These are phyloP conservation scores for Corbicula japonica DNA, from an alignment of 2,888 invertebrate genomes.

Conservation along the genomic window DNA sequence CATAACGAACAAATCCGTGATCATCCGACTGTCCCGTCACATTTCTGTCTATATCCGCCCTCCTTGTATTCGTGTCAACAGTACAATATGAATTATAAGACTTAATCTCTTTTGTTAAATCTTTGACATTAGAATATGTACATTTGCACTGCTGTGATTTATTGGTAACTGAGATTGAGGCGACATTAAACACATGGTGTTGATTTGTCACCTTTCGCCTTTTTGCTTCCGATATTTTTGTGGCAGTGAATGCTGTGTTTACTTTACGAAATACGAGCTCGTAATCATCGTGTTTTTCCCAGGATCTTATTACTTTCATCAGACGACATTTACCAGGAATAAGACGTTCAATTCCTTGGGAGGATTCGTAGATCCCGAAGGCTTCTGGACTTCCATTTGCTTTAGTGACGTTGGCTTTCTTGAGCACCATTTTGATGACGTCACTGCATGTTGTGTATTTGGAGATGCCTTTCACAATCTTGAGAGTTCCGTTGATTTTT, in stretches of 20 bases:
- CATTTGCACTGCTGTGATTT: neutral
- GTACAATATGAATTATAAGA: no score
- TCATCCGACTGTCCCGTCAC: slow-evolving; percentile 35
- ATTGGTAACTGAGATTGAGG: neutral
- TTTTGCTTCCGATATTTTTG: slow-evolving; percentile 61
- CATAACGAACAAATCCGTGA: neutral
- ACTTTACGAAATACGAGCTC: slow-evolving; percentile 56
- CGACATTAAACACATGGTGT: neutral
- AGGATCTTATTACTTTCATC: slow-evolving; percentile 55
- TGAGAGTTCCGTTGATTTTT: slow-evolving; percentile 36
- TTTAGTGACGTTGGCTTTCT: slow-evolving; percentile 38
- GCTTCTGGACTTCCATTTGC: slow-evolving; percentile 32
- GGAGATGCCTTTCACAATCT: slow-evolving; percentile 57
- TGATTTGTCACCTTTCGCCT: slow-evolving; percentile 51
- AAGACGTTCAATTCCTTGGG: slow-evolving; percentile 59
- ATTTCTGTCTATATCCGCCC: slow-evolving; percentile 23
- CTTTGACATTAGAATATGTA: slow-evolving; percentile 30
- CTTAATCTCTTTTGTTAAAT: slow-evolving; percentile 42
- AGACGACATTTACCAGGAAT: slow-evolving; percentile 57
- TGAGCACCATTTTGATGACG: slow-evolving; percentile 64
- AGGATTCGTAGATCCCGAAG: slow-evolving; percentile 61
- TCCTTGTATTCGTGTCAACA: slow-evolving; percentile 19
- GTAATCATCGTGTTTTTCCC: slow-evolving; percentile 53
- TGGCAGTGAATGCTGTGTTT: slow-evolving; percentile 40
- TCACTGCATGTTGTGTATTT: slow-evolving; percentile 63